Conservation (phyloP, 2,888 invertebrate species). For the Rhamnusium bicolor region DNA sequence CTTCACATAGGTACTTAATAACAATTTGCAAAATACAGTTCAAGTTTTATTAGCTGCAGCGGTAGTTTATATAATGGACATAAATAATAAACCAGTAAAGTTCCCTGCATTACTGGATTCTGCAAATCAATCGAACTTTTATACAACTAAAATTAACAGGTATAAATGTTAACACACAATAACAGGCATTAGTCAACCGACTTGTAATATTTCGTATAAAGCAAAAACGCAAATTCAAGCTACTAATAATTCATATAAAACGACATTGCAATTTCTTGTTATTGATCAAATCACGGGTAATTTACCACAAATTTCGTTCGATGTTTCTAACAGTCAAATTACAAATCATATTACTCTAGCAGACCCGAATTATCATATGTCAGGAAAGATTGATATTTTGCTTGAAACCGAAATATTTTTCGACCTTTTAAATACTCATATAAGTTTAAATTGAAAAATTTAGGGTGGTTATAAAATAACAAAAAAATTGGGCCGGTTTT, state of each 20-base stretch:
- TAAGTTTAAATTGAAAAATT: too few species aligned
- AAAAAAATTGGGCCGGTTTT: too few species aligned
- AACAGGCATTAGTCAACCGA: conserved; percentile 21
- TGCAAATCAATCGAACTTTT: conserved; percentile 39
- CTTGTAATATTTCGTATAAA: neutral
- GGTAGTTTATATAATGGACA: conserved; percentile 24
- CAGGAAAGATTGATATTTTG: conserved; percentile 29
- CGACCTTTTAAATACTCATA: conserved; percentile 23
- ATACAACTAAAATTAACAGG: conserved; percentile 25
- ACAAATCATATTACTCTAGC: conserved; percentile 23
- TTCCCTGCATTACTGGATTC: conserved; percentile 41
- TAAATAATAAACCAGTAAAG: conserved; percentile 17
- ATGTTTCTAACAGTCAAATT: neutral
- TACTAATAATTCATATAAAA: neutral
- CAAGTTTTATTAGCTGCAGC: conserved; percentile 33
- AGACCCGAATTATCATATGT: conserved; percentile 11
- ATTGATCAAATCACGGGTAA: conserved; percentile 29
- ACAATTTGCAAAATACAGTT: neutral
- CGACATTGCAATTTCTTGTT: conserved; percentile 17
- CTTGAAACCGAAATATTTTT: conserved; percentile 37
- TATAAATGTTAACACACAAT: conserved; percentile 17
- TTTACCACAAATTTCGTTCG: neutral
- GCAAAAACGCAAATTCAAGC: neutral
- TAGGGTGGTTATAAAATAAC: too few species aligned
- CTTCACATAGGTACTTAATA: neutral